Base-by-base conservation (phyloP, 1,140 invertebrate species). In the Popillia japonica region DNA sequence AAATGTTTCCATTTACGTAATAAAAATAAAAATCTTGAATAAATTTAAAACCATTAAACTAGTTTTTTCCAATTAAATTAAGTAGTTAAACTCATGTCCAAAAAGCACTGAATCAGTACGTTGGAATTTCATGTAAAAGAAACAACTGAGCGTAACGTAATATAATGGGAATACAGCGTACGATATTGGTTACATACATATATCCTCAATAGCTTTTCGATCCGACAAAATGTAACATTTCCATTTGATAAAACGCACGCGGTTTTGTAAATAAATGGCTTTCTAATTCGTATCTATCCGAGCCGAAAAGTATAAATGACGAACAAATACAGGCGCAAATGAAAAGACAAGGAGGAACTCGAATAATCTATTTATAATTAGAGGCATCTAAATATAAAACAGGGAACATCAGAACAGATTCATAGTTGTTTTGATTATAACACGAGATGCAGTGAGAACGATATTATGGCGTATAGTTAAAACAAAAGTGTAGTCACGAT, bases 331-430 rank as follows among this genome's bases (percentile, higher is more conserved):
- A n/a, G 17, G n/a, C n/a, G n/a, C n/a, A n/a, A n/a, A n/a, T n/a
- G 41, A 42, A 42, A 42, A 48, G 17, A 48, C 11, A 48, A 48
- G 8, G 44, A 48, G 44, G 44, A 48, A 48, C 44, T 48, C 44
- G 17, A 48, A 48, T 48, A 48, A 48, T 48, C 44, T 48, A 48
- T 48, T 48, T 48, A 48, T 48, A 48, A 48, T 48, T 48, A 48
- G 44, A 48, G 11, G 44, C 8, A 48, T 48, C 44, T 48, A 48
- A 48, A 48, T 48, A 48, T 48, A 48, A 48, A 48, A 48, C 44
- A n/a, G 44, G 44, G 44, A 10, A 48, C 44, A n/a, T 48, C 44
- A 48, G 44, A 48, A n/a, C 44, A n/a, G 44, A n/a, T 48, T 3
- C 44, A n/a, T 48, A 10, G 11, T 10, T 48, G 44, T 48, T 48